Conservation (phyloP, 2,797 vertebrate genomes). For the Anguilla anguilla region DNA sequence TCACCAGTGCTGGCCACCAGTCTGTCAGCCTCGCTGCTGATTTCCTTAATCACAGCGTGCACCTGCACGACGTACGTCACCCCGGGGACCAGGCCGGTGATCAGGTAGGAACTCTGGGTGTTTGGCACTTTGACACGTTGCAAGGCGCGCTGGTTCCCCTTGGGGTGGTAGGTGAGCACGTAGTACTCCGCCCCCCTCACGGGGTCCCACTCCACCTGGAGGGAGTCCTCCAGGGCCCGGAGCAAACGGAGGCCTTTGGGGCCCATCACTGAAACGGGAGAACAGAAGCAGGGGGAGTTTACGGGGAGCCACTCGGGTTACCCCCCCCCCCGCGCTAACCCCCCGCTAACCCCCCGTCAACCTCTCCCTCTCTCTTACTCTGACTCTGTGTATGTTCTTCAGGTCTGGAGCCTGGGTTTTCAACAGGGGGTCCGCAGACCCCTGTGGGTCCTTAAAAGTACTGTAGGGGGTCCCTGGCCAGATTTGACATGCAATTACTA, state of each 20-base stretch:
- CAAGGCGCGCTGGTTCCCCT: conserved; percentile 57
- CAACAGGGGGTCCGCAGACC: background rate
- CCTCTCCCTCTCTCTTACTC: background rate
- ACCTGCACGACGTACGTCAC: conserved; percentile 78
- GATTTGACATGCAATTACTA: too few species aligned
- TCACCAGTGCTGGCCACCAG: conserved; percentile 83
- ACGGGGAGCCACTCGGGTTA: background rate
- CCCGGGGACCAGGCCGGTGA: conserved; percentile 72
- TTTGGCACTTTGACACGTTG: conserved; percentile 73
- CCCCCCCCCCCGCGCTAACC: too few species aligned
- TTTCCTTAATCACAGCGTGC: conserved; percentile 71
- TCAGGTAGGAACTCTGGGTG: conserved; percentile 75
- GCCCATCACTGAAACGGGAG: conserved; percentile 65
- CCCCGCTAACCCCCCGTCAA: background rate
- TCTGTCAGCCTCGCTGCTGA: conserved; percentile 71
- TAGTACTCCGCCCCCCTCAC: conserved; percentile 78
- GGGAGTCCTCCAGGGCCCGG: conserved; percentile 74
- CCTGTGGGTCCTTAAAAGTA: background rate
- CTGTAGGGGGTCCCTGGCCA: background rate
- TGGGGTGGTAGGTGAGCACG: conserved; percentile 77
- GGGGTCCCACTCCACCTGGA: conserved; percentile 81
- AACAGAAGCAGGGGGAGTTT: background rate
- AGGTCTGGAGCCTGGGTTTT: background rate
- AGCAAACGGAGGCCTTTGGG: conserved; percentile 78
- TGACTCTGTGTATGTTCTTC: background rate